phyloP scores from a whole-genome alignment of 2,113 vertebrate species.

The Alectura lathami region DNA sequence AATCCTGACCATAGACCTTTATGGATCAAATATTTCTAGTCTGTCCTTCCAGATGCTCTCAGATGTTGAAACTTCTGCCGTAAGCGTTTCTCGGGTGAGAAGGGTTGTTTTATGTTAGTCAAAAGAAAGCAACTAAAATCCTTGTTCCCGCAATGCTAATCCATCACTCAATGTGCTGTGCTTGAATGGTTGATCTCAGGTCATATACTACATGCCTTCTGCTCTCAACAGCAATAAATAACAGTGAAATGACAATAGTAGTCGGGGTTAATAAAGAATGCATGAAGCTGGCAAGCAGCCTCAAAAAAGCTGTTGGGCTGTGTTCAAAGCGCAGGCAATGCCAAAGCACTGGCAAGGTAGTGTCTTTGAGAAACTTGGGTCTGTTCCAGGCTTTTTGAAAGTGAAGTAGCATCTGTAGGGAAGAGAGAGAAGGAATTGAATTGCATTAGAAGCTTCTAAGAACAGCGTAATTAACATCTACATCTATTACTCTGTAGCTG shows the following conservation, averaged over 20 bases:
- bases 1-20: neutral
- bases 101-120: neutral
- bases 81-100: fast-evolving
- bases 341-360: neutral
- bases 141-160: neutral
- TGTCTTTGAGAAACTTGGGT: neutral
- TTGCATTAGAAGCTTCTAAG: neutral
- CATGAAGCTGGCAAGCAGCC: neutral
- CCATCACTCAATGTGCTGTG: neutral
- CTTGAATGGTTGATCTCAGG: neutral
- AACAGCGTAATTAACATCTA: neutral
- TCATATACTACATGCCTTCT: neutral
- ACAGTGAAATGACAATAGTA: neutral
- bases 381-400: neutral
- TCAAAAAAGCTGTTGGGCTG: neutral
- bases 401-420: neutral
- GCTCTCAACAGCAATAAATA: neutral
- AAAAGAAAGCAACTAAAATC: neutral
- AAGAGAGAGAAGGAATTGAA: neutral
- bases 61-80: neutral
- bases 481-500: neutral
- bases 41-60: neutral
- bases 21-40: neutral
- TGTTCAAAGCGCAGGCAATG: neutral
- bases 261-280: neutral